A percentile compares a stretch with the other conserved stretches of the same genome.
Evolutionary conservation across 2,797 vertebrate genomes (phyloP).

Genomic region (Hyperoplus immaculatus): DNA sequence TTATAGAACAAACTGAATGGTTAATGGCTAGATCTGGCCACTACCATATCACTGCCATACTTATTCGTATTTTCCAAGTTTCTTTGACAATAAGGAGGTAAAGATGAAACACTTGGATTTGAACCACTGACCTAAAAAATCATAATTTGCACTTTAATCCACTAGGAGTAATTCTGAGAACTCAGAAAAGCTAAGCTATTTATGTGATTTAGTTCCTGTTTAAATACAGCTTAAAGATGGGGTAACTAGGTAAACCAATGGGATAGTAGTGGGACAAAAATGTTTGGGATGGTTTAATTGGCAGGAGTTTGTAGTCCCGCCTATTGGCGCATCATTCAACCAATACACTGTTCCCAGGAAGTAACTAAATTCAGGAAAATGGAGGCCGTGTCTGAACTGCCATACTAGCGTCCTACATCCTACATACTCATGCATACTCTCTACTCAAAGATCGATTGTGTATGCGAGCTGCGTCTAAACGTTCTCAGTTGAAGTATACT

Average conservation of each 20-base stretch:
- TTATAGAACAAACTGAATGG: background rate
- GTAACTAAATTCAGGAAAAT: background rate
- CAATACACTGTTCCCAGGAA: conserved; percentile 5
- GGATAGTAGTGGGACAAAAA: background rate
- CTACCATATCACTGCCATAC: too few relatives aligned
- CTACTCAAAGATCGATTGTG: too few relatives aligned
- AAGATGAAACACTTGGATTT: too few relatives aligned
- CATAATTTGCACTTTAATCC: background rate
- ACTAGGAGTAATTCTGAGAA: too few relatives aligned
- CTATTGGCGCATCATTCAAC: background rate
- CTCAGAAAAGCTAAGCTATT: background rate
- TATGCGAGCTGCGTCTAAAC: too few relatives aligned
- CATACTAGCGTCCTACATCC: too few relatives aligned
- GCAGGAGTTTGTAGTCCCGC: background rate
- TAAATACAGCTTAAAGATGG: too few relatives aligned
- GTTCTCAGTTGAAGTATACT: too few relatives aligned
- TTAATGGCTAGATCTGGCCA: background rate
- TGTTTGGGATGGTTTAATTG: conserved; percentile 9
- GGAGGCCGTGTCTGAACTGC: too few relatives aligned
- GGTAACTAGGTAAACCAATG: background rate
- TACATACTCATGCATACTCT: too few relatives aligned
- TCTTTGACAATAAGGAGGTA: too few relatives aligned
- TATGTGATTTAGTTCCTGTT: background rate
- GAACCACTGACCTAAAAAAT: background rate
- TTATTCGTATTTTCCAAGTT: too few relatives aligned